These are phyloP conservation scores for Takifugu bimaculatus DNA, from an alignment of 2,113 vertebrate species.

Conservation along the genomic window DNA sequence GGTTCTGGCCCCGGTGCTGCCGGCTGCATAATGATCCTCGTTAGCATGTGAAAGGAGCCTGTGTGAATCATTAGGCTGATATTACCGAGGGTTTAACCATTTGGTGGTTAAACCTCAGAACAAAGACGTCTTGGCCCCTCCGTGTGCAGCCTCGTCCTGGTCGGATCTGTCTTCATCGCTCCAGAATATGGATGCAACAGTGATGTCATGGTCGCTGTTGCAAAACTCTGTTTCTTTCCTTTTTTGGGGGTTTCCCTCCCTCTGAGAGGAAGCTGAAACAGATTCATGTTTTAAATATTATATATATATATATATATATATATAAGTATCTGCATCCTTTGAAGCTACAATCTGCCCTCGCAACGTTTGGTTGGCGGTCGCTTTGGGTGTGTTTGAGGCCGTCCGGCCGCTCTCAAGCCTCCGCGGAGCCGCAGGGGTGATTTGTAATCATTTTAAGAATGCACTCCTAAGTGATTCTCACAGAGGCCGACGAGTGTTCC, in stretches of 20 bases:
- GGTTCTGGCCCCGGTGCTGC: slow-evolving; percentile 37
- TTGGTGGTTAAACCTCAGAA: slow-evolving; percentile 23
- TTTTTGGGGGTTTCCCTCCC: too few species aligned
- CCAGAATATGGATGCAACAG: not conserved
- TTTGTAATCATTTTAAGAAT: slow-evolving; percentile 67
- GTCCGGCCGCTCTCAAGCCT: slow-evolving; percentile 2
- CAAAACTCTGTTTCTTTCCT: not conserved
- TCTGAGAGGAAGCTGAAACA: not conserved
- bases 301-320: too few species aligned
- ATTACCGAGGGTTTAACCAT: slow-evolving; percentile 52
- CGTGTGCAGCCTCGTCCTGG: slow-evolving; percentile 1
- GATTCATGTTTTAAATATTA: too few species aligned
- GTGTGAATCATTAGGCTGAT: slow-evolving; percentile 56
- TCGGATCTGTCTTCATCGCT: slow-evolving; percentile 4
- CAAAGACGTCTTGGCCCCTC: slow-evolving; percentile 14
- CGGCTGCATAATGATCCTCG: slow-evolving; percentile 58
- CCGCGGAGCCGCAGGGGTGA: slow-evolving; percentile 30
- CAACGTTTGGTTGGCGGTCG: not conserved
- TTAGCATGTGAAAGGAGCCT: slow-evolving; percentile 69
- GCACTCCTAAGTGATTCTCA: slow-evolving; percentile 56
- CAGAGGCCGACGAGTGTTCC: slow-evolving; percentile 31
- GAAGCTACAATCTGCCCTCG: too few species aligned
- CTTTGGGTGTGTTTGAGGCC: slow-evolving; percentile 6
- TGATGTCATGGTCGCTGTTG: not conserved
- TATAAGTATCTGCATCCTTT: too few species aligned